phyloP scores from a whole-genome alignment of 2,888 invertebrate species.

The Coelopa pilipes region DNA sequence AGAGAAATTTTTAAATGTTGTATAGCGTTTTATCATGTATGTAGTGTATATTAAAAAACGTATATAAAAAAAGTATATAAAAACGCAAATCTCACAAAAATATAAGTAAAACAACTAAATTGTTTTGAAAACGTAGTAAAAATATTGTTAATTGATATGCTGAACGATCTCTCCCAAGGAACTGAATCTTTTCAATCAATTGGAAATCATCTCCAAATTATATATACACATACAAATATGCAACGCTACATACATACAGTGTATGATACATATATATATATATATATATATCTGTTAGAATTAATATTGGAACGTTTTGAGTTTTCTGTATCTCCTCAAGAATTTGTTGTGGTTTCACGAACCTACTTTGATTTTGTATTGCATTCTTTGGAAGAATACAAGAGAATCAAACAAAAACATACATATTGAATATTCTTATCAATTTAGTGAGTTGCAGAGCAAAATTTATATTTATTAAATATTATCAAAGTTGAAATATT shows the following conservation, averaged over 20 bases:
- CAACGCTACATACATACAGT: not conserved
- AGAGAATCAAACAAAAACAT: slow-evolving; percentile 7
- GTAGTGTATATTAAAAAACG: slow-evolving; percentile 13
- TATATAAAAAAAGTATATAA: slow-evolving; percentile 21
- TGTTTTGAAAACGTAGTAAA: not conserved
- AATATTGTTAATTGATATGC: slow-evolving; percentile 40
- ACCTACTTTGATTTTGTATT: not conserved
- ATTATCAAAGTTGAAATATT: not conserved
- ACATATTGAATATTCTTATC: slow-evolving; percentile 27
- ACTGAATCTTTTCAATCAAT: not conserved
- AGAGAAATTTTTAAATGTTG: slow-evolving; percentile 15
- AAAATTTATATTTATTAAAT: slow-evolving; percentile 15
- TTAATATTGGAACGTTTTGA: not conserved
- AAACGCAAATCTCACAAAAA: slow-evolving; percentile 16
- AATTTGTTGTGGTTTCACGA: not conserved
- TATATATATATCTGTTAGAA: too few relatives aligned
- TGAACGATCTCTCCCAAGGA: slow-evolving; percentile 17
- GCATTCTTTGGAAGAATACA: too few relatives aligned
- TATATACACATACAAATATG: not conserved
- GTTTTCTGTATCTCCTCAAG: not conserved
- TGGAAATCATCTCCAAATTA: not conserved
- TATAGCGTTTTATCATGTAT: not conserved
- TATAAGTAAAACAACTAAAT: too few relatives aligned
- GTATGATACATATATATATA: too few relatives aligned
- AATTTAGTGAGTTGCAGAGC: slow-evolving; percentile 2